Conservation (phyloP, 2,888 invertebrate genomes). For the Drosophila macrothrix region DNA sequence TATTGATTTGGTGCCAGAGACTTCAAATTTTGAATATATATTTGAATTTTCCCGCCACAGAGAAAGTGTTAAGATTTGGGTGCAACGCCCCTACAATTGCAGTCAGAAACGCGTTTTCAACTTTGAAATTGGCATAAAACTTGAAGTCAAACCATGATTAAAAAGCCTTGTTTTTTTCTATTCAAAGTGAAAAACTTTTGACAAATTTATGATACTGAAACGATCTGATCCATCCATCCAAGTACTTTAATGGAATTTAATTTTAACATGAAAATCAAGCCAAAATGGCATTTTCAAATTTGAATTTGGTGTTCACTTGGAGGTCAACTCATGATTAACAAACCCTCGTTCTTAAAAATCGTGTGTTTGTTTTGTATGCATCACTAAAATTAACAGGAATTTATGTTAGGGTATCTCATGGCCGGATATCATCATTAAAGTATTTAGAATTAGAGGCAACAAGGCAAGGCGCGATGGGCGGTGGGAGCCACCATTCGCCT, state of each 20-base stretch:
- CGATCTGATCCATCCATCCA: background rate
- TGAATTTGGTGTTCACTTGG: background rate
- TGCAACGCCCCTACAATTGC: background rate
- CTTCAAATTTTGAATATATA: background rate
- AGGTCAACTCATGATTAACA: background rate
- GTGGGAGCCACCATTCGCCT: slow-evolving; percentile 23
- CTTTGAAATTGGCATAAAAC: background rate
- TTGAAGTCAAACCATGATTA: background rate
- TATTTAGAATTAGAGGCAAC: background rate
- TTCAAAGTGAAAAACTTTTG: too few species aligned
- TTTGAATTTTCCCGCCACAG: background rate
- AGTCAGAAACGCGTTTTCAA: background rate
- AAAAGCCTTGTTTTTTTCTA: background rate
- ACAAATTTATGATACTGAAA: background rate
- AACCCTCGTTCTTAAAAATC: background rate
- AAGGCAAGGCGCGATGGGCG: background rate
- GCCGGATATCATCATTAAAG: background rate
- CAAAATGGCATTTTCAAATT: background rate
- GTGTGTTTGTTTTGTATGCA: background rate
- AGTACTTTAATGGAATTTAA: background rate
- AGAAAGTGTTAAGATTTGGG: background rate
- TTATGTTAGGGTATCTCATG: background rate
- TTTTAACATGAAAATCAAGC: too few species aligned
- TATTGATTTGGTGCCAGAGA: background rate
- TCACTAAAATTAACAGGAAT: background rate